Evolutionary conservation across 35 echinoderm and acorn worm genomes (phyloP).

Genomic region (Acanthaster planci): DNA sequence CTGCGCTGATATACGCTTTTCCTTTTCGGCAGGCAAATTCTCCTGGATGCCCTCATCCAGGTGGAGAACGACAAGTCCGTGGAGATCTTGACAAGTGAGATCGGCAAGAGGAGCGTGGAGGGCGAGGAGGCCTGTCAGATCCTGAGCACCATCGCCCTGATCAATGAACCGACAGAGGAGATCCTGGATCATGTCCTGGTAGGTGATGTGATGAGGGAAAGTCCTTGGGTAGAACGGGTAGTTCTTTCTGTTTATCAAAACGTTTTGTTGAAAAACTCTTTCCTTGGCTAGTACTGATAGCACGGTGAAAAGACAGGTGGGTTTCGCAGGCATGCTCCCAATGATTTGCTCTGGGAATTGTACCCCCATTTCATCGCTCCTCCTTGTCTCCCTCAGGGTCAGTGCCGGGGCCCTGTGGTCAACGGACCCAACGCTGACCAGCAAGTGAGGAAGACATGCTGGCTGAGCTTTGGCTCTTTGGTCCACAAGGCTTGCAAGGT

Average conservation of each 20-base stretch:
- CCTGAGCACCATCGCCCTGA: conserved; percentile 40
- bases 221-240: too few species aligned
- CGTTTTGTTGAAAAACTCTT: background rate
- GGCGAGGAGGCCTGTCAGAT: conserved; percentile 40
- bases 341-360: background rate
- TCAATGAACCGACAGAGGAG: conserved; percentile 26
- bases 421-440: background rate
- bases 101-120: background rate
- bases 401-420: background rate
- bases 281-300: background rate
- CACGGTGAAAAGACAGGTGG: background rate
- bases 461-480: conserved; percentile 51
- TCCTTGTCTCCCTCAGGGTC: background rate
- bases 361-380: background rate
- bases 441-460: conserved; percentile 45
- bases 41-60: conserved; percentile 48
- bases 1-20: background rate
- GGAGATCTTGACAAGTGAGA: conserved; percentile 40
- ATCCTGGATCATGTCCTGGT: conserved; percentile 44
- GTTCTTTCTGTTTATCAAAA: background rate
- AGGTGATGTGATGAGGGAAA: too few species aligned
- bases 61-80: conserved; percentile 45
- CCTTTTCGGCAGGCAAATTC: conserved; percentile 41
- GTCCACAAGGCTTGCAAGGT: conserved; percentile 52
- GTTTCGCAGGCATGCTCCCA: background rate